Percentiles rank a stretch among this genome's conserved stretches.
Conservation (phyloP, 35 echinoderm and acorn worm genomes). For the Lytechinus variegatus region DNA sequence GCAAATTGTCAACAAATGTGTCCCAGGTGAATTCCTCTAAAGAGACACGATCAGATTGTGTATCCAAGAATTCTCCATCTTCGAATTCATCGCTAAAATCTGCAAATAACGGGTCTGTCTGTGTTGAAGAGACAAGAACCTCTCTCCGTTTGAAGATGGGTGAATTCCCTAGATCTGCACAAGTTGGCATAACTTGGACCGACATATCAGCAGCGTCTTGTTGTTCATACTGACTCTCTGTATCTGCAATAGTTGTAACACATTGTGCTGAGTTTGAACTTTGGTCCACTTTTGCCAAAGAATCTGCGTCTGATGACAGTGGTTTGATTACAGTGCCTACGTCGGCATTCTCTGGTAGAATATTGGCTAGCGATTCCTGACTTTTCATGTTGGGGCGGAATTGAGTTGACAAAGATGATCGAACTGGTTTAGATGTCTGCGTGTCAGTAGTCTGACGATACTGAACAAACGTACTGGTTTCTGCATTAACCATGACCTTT, state of each 20-base stretch:
- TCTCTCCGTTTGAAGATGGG: slow-evolving; percentile 57
- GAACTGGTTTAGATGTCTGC: background rate
- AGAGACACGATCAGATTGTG: background rate
- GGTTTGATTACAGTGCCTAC: slow-evolving; percentile 43
- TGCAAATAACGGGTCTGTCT: slow-evolving; percentile 44
- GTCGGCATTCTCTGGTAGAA: background rate
- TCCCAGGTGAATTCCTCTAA: slow-evolving; percentile 42
- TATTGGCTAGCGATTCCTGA: background rate
- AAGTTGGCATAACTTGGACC: slow-evolving; percentile 61
- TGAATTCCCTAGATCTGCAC: slow-evolving; percentile 60
- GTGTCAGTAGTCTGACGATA: background rate
- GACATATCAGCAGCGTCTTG: slow-evolving; percentile 56
- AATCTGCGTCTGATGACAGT: slow-evolving; percentile 26
- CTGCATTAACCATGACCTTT: background rate
- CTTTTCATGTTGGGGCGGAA: background rate
- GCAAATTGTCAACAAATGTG: slow-evolving; percentile 33
- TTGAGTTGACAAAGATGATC: background rate
- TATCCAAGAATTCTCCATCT: background rate
- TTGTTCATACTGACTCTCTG: slow-evolving; percentile 52
- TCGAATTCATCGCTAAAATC: slow-evolving; percentile 46
- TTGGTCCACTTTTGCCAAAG: background rate
- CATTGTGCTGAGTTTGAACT: slow-evolving; percentile 51
- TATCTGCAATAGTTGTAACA: slow-evolving; percentile 31
- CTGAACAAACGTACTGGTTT: background rate
- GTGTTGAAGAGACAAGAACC: slow-evolving; percentile 23